Conservation (phyloP, 2,113 vertebrate genomes). For the Columba livia region DNA sequence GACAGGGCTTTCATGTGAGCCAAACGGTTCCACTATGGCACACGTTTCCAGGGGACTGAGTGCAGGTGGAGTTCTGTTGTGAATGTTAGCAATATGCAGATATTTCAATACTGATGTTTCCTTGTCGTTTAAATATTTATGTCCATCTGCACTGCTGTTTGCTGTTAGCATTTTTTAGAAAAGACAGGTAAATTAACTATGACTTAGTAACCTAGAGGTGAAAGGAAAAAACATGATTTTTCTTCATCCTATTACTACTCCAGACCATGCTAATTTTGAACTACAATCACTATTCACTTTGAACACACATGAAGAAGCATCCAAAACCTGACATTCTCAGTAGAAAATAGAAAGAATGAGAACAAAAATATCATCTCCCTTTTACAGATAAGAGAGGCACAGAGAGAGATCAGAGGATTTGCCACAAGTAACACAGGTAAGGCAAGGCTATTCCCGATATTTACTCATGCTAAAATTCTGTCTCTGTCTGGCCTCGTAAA, state of each 20-base stretch:
- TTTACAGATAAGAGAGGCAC: background rate
- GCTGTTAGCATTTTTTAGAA: background rate
- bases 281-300: background rate
- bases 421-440: background rate
- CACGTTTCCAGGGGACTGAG: background rate
- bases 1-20: background rate
- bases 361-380: conserved; percentile 13
- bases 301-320: background rate
- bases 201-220: background rate
- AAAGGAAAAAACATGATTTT: background rate
- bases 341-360: background rate
- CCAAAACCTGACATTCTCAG: background rate
- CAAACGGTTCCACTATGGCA: background rate
- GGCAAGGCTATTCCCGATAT: background rate
- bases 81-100: background rate
- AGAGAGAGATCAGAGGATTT: conserved; percentile 11
- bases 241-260: background rate
- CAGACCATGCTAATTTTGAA: background rate
- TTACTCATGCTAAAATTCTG: conserved; percentile 32
- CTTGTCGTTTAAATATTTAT: conserved; percentile 3
- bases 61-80: background rate
- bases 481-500: conserved; percentile 4
- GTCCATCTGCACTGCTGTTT: background rate
- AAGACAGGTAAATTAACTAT: conserved; percentile 4
- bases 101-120: background rate